Evolutionary conservation across 2,888 invertebrate species (phyloP), one percentile per base, ranked within the genome.

Genomic region (Empis stercorea): DNA sequence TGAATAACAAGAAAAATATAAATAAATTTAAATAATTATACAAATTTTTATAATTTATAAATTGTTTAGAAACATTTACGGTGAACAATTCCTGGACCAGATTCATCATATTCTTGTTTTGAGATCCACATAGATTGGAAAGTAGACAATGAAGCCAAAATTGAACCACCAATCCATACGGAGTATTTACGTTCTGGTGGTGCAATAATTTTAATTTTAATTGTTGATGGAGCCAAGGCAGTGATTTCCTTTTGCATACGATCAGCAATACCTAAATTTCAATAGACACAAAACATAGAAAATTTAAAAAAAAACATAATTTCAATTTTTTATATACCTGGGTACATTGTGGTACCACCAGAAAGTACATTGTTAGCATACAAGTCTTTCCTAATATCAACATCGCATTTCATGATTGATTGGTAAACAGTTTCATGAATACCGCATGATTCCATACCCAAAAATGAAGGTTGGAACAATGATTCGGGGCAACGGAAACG

Each of bases 391-490:
- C 88, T 81, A 80, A 91, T 92, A 73, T 92, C 91, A 44, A 92
- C 87, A 74, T 91, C 91, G 78, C 91, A 92, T 82, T 89, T 91
- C 91, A 91, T 91, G 84, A 92, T 92, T 72, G 88, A 89, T 79
- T 91, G 91, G 82, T 88, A 92, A 65, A 87, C 86, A 71, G 88
- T 89, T 74, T 91, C 89, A 74, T 91, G 89, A 76, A 91, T 88
- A 66, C 87, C 88, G 75, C 84, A 84, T 55, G 86, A 85, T 79
- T 89, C 88, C 88, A 69, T 69, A 47, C 68, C 68, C 76, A 88
- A 71, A 86, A 91, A 91, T 45, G 88, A 87, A 54, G 91, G 91
- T 69, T 92, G 91, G 87, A 92, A 92, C 56, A 92, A 79, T 52
- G 91, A 89, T 68, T 92, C 92, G 10, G 92, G 92, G 63, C 91